Conservation (phyloP, 2,888 invertebrate genomes). For the Zele albiditarsus region DNA sequence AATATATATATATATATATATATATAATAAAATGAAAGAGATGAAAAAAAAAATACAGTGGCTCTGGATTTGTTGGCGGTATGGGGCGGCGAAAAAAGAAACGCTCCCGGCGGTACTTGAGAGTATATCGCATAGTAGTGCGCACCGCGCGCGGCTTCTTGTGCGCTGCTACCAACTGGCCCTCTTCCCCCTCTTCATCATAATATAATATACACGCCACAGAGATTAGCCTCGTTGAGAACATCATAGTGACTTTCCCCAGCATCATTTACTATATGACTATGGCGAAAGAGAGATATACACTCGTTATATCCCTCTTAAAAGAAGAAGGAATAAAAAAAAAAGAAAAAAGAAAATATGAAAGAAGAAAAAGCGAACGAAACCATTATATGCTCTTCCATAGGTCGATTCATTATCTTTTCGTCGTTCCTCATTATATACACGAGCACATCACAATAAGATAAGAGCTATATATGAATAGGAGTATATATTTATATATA, state of each 20-base stretch:
- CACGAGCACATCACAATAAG: constrained; percentile 4
- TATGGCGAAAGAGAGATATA: constrained; percentile 22
- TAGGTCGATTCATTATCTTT: constrained; percentile 40
- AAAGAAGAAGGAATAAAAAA: not conserved
- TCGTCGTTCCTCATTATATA: constrained; percentile 30
- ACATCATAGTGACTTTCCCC: constrained; percentile 31
- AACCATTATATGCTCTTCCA: not conserved
- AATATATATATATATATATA: not conserved
- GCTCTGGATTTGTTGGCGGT: constrained; percentile 37
- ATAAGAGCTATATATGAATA: not conserved
- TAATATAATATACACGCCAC: not conserved
- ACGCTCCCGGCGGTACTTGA: constrained; percentile 48
- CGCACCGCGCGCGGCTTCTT: constrained; percentile 45
- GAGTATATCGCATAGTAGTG: constrained; percentile 22
- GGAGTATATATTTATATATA: no score
- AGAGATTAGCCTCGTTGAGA: constrained; percentile 34
- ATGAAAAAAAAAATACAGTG: constrained; percentile 24
- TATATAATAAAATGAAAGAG: not conserved
- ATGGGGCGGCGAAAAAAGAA: constrained; percentile 43
- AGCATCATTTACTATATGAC: constrained; percentile 33
- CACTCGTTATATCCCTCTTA: constrained; percentile 33
- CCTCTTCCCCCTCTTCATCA: not conserved
- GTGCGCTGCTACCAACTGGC: constrained; percentile 14
- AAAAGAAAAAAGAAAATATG: not conserved
- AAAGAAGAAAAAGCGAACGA: not conserved